Percentiles rank a stretch among this genome's conserved stretches.
Conservation (phyloP, 2,797 vertebrate genomes). For the Sarcoramphus papa region DNA sequence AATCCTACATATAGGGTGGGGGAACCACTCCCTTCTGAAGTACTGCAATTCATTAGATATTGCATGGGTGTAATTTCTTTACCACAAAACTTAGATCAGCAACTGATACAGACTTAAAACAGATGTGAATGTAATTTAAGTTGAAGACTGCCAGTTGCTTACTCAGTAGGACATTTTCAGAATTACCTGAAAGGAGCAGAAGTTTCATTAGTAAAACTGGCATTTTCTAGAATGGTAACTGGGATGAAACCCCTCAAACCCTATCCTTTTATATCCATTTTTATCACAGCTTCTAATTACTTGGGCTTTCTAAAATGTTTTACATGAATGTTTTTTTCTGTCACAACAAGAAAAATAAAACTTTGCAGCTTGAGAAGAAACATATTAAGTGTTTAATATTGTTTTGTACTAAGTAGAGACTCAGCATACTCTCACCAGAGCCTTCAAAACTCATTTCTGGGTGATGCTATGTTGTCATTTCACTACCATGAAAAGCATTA, state of each 20-base stretch:
- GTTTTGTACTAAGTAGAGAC: neutral
- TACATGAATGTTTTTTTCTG: accelerated
- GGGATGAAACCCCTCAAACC: neutral
- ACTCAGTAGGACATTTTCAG: neutral
- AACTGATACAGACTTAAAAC: slow-evolving; percentile 21
- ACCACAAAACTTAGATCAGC: slow-evolving; percentile 31
- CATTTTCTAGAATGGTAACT: neutral
- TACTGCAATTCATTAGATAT: slow-evolving; percentile 2
- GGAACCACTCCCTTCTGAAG: neutral
- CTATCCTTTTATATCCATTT: neutral
- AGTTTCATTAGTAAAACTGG: neutral
- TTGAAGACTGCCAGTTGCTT: neutral
- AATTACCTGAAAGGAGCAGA: neutral
- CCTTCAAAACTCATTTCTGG: neutral
- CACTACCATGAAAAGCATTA: neutral
- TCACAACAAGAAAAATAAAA: neutral
- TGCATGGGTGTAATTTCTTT: neutral
- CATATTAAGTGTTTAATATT: neutral
- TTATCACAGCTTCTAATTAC: neutral
- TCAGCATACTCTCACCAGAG: neutral
- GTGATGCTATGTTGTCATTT: neutral
- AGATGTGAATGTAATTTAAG: neutral
- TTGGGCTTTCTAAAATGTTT: neutral
- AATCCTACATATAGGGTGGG: neutral
- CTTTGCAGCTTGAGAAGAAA: neutral